phyloP scores from a whole-genome alignment of 2,113 vertebrate species.

The Hemiscyllium ocellatum region DNA sequence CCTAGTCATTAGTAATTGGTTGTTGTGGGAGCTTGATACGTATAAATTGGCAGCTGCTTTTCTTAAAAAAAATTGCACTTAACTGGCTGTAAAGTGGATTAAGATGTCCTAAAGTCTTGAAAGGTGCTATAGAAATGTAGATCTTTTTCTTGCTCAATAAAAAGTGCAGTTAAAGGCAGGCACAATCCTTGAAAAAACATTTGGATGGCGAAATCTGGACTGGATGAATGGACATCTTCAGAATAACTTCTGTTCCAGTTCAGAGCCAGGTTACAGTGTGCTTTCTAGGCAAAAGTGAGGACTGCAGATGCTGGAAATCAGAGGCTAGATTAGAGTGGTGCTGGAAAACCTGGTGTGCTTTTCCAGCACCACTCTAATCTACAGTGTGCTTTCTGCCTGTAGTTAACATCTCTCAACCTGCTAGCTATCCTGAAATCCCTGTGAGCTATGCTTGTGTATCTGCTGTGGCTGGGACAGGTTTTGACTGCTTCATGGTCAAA shows the following conservation, averaged over 20 bases:
- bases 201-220: background rate
- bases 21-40: background rate
- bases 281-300: background rate
- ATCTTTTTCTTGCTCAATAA: background rate
- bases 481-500: background rate
- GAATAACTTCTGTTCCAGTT: background rate
- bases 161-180: background rate
- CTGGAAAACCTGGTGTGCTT: no score
- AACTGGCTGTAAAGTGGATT: background rate
- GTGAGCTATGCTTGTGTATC: background rate
- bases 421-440: background rate
- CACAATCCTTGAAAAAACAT: background rate
- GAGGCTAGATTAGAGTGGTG: no score
- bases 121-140: background rate
- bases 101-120: background rate
- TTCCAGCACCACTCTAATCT: background rate
- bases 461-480: background rate
- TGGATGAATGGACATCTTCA: background rate
- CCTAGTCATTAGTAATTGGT: background rate
- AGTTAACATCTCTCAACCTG: background rate
- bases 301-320: no score
- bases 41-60: background rate
- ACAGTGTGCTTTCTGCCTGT: background rate
- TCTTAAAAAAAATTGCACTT: background rate
- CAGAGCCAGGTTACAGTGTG: background rate